These are phyloP conservation scores for Brachycybe producta DNA, from an alignment of 2,888 invertebrate genomes.

Conservation along the genomic window DNA sequence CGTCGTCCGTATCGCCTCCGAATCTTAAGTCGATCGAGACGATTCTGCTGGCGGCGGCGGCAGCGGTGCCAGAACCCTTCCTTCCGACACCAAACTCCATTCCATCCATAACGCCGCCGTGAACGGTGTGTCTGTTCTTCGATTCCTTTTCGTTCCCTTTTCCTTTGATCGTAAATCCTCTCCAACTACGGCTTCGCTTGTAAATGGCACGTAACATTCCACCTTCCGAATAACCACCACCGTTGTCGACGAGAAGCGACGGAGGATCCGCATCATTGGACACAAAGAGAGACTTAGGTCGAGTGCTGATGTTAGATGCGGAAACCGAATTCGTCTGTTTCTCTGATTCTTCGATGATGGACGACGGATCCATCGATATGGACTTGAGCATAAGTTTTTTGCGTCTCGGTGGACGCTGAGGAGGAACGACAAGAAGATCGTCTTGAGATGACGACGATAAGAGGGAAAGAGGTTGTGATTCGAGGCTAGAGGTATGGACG, in stretches of 20 bases:
- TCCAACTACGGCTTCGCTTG: constrained; percentile 20
- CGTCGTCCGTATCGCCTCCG: constrained; percentile 6
- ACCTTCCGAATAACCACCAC: not conserved
- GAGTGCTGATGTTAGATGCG: not conserved
- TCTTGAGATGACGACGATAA: no score
- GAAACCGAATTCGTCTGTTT: not conserved
- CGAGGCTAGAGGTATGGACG: no score
- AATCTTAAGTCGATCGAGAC: constrained; percentile 10
- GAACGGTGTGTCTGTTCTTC: not conserved
- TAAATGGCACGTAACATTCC: constrained; percentile 10
- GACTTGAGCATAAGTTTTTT: constrained; percentile 13
- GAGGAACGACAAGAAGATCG: no score
- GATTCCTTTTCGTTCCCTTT: not conserved
- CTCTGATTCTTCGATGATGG: not conserved
- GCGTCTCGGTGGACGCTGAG: no score
- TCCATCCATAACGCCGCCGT: not conserved
- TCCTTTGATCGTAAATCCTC: constrained; percentile 16
- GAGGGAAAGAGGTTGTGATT: no score
- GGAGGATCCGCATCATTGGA: not conserved
- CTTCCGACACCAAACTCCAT: not conserved
- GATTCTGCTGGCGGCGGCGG: not conserved
- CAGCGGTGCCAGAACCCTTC: not conserved
- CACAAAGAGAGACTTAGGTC: constrained; percentile 6
- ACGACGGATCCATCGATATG: constrained; percentile 10
- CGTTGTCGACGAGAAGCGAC: not conserved